Conservation (phyloP, 2,113 vertebrate genomes). For the Ancistrus triradiatus region DNA sequence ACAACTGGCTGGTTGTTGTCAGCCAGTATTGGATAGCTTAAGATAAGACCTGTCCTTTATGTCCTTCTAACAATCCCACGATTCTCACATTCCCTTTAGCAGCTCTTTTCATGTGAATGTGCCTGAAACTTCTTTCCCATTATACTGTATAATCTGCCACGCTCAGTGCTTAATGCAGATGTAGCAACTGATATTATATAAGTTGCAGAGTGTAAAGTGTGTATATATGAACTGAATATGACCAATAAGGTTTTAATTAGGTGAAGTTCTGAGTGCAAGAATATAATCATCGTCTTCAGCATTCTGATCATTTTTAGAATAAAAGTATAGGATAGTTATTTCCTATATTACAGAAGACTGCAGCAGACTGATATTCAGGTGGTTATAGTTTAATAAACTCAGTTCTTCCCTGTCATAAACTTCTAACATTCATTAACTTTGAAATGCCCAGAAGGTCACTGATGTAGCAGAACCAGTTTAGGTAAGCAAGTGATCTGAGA, state of each 20-base stretch:
- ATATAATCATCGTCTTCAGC: no score
- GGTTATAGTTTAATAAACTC: constrained; percentile 38
- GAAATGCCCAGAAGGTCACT: neutral
- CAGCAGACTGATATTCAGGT: neutral
- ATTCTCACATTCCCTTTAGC: constrained; percentile 19
- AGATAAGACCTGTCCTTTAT: constrained; percentile 12
- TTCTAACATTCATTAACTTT: constrained; percentile 43
- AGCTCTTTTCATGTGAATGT: constrained; percentile 23
- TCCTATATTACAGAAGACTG: no score
- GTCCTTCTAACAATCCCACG: constrained; percentile 9
- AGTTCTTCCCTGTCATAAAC: constrained; percentile 17
- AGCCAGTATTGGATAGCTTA: constrained; percentile 24
- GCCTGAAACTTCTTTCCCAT: neutral
- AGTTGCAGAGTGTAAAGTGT: no score
- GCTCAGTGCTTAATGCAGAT: no score
- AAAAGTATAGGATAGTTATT: no score
- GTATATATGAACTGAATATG: no score
- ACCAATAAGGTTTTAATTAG: no score
- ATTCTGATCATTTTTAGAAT: no score
- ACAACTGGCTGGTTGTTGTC: constrained; percentile 58
- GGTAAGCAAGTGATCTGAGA: neutral
- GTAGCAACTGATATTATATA: no score
- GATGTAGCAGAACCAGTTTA: constrained; percentile 18
- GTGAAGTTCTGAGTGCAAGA: no score
- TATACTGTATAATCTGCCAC: neutral